Conservation (phyloP, 2,113 vertebrate genomes). For the Sclerurus mexicanus region DNA sequence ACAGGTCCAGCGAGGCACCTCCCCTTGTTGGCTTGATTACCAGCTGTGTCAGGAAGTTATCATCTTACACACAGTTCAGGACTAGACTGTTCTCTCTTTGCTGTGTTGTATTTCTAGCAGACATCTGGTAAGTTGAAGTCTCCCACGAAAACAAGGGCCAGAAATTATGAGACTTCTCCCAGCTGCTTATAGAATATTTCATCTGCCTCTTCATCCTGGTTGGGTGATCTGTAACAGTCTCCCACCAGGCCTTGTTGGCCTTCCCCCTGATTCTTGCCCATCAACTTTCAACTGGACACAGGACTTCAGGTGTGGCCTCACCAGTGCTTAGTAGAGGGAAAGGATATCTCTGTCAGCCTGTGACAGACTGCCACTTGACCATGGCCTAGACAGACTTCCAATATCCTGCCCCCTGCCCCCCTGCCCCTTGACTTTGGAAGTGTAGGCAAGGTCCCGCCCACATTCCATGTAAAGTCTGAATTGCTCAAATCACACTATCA, state of each 20-base stretch:
- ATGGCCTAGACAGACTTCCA: not conserved
- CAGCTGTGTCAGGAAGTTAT: too few relatives aligned
- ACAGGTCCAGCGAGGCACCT: too few relatives aligned
- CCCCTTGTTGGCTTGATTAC: too few relatives aligned
- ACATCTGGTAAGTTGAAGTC: not conserved
- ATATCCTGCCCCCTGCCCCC: not conserved
- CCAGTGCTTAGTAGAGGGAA: not conserved
- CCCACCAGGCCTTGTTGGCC: too few relatives aligned
- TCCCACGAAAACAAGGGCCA: not conserved
- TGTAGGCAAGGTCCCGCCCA: not conserved
- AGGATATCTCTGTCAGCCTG: not conserved
- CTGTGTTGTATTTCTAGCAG: not conserved
- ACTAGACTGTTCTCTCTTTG: not conserved
- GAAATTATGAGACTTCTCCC: not conserved
- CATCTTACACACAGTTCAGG: not conserved
- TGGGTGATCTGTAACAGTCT: not conserved
- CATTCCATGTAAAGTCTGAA: not conserved
- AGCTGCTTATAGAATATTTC: not conserved
- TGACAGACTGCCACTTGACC: not conserved
- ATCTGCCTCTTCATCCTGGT: not conserved
- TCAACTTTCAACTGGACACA: not conserved
- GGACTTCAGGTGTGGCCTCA: not conserved
- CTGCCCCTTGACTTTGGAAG: not conserved
- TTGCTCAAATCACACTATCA: not conserved
- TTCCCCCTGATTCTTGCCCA: not conserved